Evolutionary conservation across 2,888 invertebrate genomes (phyloP), one percentile per base, ranked within the genome.

Genomic region (Phrixothrix hirtus): DNA sequence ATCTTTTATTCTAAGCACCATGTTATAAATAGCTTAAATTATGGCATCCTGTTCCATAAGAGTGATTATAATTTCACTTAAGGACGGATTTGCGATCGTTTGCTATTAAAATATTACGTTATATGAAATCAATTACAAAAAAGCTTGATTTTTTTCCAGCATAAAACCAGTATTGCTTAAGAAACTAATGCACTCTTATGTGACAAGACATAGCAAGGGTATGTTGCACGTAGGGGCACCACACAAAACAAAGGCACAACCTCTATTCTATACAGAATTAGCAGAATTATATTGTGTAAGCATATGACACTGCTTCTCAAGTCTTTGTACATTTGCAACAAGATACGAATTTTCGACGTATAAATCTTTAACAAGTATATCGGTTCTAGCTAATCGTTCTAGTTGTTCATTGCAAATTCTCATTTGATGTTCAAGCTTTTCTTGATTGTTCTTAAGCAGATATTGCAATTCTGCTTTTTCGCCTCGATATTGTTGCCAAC

Each of bases 311-410:
- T 78, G 78, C 64, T 82, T 79, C 67, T 83, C 81, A 17, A 83
- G 72, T 49, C 79, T 76, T 68, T 82, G 81, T 12, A 83, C 77
- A 44, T 82, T 84, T 12, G 85, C 85, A 50, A 84, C 79, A 50
- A 92, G 79, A 73, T 88, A 87, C 43, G 91, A 86, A 78, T 92
- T 92, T 76, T 92, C 92, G 39, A 91, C 83, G 76, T 87, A 92
- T 55, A 93, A 79, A 68, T 92, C 91, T 77, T 89, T 89, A 13
- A 89, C 87, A 34, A 91, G 78, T 65, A 87, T 72, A 74, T 92
- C 92, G 10, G 88, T 85, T 66, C 83, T 82, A 27, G 86, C 82
- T 49, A 91, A 78, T 59, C 86, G 84, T 66, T 88, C 86, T 43
- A 81, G 76, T 76, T 87, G 79, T 56, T 82, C 80, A 58, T 78